A percentile compares a stretch with the other conserved stretches of the same genome.
These are phyloP conservation scores for Pelodiscus sinensis DNA, from an alignment of 2,113 vertebrate species.

Conservation along the genomic window DNA sequence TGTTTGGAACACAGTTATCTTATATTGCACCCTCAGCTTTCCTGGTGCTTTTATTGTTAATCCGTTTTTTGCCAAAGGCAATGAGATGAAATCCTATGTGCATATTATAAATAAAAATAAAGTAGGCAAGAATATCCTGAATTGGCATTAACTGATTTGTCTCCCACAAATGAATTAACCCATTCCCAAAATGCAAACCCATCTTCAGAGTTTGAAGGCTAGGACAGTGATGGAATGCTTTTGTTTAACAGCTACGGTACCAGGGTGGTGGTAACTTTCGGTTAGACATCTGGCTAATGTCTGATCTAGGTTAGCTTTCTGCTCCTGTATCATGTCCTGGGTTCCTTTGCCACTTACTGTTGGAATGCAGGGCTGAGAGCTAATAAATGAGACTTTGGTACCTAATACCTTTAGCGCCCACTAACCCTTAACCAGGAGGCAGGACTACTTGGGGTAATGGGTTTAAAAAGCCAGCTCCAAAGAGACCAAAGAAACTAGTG, in stretches of 20 bases:
- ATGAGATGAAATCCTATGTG: not conserved
- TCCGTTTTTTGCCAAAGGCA: not conserved
- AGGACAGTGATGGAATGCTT: not conserved
- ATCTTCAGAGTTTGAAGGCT: not conserved
- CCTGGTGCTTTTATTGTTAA: not conserved
- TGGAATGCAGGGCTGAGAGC: not conserved
- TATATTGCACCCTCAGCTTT: not conserved
- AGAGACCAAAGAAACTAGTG: not conserved
- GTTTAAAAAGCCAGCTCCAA: not conserved
- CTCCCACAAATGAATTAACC: not conserved
- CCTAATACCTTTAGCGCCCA: not conserved
- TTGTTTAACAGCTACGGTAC: not conserved
- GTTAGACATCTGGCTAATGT: not conserved
- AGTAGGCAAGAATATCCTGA: not conserved
- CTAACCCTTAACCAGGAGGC: not conserved
- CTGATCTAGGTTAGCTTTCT: constrained; percentile 13
- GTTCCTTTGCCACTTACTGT: not conserved
- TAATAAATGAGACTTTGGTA: not conserved
- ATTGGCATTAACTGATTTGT: not conserved
- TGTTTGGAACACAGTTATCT: not conserved
- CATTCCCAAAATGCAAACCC: not conserved
- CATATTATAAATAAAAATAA: not conserved
- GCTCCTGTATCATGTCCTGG: not conserved
- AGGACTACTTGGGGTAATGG: too few species aligned
- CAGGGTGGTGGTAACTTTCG: not conserved